These are phyloP conservation scores for Fissipunctia ypsillon DNA, from an alignment of 2,888 invertebrate genomes.

Conservation along the genomic window DNA sequence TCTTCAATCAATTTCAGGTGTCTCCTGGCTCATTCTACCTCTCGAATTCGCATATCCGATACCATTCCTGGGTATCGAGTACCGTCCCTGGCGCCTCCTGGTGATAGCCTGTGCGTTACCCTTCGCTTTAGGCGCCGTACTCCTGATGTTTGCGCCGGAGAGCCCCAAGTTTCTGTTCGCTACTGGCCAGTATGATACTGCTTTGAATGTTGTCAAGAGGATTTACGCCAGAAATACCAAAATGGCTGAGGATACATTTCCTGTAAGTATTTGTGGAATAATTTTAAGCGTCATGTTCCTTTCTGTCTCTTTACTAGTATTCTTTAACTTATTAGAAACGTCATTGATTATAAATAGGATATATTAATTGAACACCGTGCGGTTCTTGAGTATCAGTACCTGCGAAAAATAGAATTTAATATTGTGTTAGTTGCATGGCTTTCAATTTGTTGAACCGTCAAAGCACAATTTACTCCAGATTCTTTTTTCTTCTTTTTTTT, in stretches of 20 bases:
- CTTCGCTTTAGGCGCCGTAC: constrained; percentile 90
- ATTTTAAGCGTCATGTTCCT: neutral
- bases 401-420: too few relatives aligned
- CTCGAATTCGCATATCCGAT: constrained; percentile 85
- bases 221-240: constrained; percentile 83
- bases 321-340: neutral
- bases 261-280: constrained; percentile 73
- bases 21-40: constrained; percentile 93
- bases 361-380: neutral
- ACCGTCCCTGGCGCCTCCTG: constrained; percentile 94
- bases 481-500: neutral
- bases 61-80: constrained; percentile 87
- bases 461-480: neutral
- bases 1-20: constrained; percentile 83
- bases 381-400: neutral
- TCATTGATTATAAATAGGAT: neutral
- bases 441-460: neutral
- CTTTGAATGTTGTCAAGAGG: constrained; percentile 86
- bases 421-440: neutral
- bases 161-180: constrained; percentile 94
- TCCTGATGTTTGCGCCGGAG: constrained; percentile 92
- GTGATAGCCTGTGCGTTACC: constrained; percentile 92
- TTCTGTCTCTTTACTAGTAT: neutral
- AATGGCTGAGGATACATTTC: constrained; percentile 76
- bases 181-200: constrained; percentile 90